phyloP scores from a whole-genome alignment of 37 sponge, comb jelly and placozoan genomes.

The Mnemiopsis leidyi region DNA sequence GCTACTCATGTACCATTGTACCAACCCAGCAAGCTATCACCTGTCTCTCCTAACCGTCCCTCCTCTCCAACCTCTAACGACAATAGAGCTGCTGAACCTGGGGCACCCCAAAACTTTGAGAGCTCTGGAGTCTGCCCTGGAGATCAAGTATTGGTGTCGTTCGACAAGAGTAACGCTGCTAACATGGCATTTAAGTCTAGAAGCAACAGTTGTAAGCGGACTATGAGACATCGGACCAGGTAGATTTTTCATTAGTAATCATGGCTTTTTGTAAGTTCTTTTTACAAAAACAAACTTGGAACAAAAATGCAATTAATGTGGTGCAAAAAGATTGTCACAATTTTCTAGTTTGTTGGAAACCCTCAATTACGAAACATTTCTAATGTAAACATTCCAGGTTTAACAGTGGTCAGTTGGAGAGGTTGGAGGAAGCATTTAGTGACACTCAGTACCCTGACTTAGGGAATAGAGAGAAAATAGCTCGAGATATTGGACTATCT shows the following conservation, averaged over 20 bases:
- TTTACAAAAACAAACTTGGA: too few relatives aligned
- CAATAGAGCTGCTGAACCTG: neutral
- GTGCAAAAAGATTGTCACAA: too few relatives aligned
- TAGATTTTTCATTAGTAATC: too few relatives aligned
- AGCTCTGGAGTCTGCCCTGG: neutral
- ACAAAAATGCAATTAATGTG: too few relatives aligned
- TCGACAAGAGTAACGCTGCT: neutral
- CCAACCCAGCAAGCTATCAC: neutral
- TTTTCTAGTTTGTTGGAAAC: too few relatives aligned
- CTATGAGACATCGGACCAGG: constrained; percentile 34
- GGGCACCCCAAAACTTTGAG: neutral
- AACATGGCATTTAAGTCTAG: neutral
- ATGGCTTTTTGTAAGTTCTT: too few relatives aligned
- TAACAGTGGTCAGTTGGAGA: neutral
- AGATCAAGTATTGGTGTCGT: neutral
- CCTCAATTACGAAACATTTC: neutral
- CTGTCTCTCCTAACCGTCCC: neutral
- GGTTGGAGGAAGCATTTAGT: constrained; percentile 13
- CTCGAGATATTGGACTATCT: neutral
- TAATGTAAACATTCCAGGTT: neutral
- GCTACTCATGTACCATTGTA: neutral
- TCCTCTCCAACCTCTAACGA: neutral
- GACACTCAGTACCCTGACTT: neutral
- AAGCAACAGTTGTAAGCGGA: constrained; percentile 10
- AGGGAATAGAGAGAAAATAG: neutral